A percentile compares a stretch with the other conserved stretches of the same genome.
phyloP scores from a whole-genome alignment of 2,797 vertebrate genomes.

The Anguilla anguilla region DNA sequence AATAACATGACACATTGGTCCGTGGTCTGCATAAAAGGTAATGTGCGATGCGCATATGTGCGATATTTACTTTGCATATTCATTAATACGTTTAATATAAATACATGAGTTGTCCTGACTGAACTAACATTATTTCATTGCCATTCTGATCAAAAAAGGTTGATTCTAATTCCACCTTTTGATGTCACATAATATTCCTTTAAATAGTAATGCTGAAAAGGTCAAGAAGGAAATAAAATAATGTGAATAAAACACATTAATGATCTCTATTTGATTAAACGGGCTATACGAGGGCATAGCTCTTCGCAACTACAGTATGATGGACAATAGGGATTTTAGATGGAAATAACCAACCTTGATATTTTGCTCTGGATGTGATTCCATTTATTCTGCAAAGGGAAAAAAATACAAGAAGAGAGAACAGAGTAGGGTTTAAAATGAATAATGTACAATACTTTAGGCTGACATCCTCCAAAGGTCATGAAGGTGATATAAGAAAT shows the following conservation, averaged over 20 bases:
- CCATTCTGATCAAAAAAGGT: too few relatives aligned
- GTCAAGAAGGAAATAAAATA: not conserved
- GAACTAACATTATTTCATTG: too few relatives aligned
- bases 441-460: not conserved
- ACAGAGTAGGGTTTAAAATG: not conserved
- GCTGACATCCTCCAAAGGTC: conserved; percentile 24
- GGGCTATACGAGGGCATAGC: not conserved
- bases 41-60: too few relatives aligned
- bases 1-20: too few relatives aligned
- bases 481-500: conserved; percentile 7
- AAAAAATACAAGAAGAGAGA: not conserved
- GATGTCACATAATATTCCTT: too few relatives aligned
- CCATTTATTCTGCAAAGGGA: not conserved
- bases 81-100: too few relatives aligned
- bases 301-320: not conserved
- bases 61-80: too few relatives aligned
- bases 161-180: too few relatives aligned
- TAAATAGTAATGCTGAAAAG: not conserved
- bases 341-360: not conserved
- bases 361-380: conserved; percentile 8
- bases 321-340: not conserved
- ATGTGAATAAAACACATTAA: not conserved
- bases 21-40: too few relatives aligned
- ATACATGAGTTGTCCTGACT: too few relatives aligned
- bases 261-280: not conserved